phyloP scores from a whole-genome alignment of 2,797 vertebrate genomes.

The Parauchenoglanis ngamensis region DNA sequence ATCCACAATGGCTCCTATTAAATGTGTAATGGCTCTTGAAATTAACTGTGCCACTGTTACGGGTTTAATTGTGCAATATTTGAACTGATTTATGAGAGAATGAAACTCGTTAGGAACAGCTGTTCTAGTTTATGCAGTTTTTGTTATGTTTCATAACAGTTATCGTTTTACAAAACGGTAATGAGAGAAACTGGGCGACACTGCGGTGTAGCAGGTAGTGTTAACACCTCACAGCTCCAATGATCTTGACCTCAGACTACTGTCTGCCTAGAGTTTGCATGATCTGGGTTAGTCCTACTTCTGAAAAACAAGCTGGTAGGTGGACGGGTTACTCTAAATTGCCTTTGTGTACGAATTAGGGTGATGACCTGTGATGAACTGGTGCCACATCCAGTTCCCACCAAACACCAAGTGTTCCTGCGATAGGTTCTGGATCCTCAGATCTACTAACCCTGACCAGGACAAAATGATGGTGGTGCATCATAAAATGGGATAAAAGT shows the following conservation, averaged over 20 bases:
- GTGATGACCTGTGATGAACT: not conserved
- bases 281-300: not conserved
- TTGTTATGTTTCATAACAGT: not conserved
- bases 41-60: constrained; percentile 6
- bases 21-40: constrained; percentile 8
- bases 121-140: not conserved
- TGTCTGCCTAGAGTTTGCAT: not conserved
- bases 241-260: not conserved
- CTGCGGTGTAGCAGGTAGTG: not conserved
- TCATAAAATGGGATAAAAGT: not conserved
- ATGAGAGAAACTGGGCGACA: not conserved
- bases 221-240: not conserved
- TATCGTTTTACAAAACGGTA: not conserved
- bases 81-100: constrained; percentile 6
- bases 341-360: not conserved
- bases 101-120: not conserved
- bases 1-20: constrained; percentile 13
- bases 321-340: not conserved
- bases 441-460: not conserved
- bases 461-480: not conserved
- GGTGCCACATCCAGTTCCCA: not conserved
- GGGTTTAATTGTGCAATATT: constrained; percentile 1
- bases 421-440: not conserved
- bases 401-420: not conserved
- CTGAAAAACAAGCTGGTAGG: not conserved